phyloP scores from a whole-genome alignment of 1,140 invertebrate genomes.

The Copidosoma floridanum region DNA sequence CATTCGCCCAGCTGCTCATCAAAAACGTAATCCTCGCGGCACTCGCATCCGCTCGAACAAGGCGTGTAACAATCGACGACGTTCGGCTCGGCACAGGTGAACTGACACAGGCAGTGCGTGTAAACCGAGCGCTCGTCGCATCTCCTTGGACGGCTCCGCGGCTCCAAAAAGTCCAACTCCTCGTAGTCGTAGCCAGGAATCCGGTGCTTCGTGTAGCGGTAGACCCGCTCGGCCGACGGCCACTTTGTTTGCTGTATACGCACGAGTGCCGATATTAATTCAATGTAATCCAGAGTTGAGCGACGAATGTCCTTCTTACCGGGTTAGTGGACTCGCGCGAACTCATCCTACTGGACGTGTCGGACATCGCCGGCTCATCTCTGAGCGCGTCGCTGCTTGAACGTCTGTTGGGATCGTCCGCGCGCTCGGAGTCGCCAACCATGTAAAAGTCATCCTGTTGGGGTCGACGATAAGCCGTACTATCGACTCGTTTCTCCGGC shows the following conservation, averaged over 20 bases:
- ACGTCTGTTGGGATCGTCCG: neutral
- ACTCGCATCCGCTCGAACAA: conserved; percentile 45
- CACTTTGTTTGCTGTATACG: too few relatives aligned
- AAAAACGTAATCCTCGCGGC: conserved; percentile 45
- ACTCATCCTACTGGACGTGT: too few relatives aligned
- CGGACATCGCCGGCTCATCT: neutral
- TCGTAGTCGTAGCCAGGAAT: conserved; percentile 47
- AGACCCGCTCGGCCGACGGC: too few relatives aligned
- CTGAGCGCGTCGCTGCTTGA: neutral
- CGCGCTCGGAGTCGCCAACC: conserved; percentile 28
- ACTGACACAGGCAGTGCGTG: conserved; percentile 51
- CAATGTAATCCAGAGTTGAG: too few relatives aligned
- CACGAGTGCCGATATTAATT: too few relatives aligned
- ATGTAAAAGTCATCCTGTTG: conserved; percentile 43
- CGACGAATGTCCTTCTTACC: neutral
- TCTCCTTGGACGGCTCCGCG: neutral
- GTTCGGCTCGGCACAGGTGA: conserved; percentile 44
- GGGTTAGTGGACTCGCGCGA: neutral
- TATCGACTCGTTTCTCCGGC: neutral
- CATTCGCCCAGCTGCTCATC: conserved; percentile 41
- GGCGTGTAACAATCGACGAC: conserved; percentile 50
- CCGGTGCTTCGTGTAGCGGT: conserved; percentile 50
- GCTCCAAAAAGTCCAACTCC: conserved; percentile 36
- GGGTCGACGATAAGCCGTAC: too few relatives aligned
- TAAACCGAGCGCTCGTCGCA: conserved; percentile 46